These are phyloP conservation scores for Meriones unguiculatus DNA, from an alignment of 2,113 vertebrate genomes.

Conservation along the genomic window DNA sequence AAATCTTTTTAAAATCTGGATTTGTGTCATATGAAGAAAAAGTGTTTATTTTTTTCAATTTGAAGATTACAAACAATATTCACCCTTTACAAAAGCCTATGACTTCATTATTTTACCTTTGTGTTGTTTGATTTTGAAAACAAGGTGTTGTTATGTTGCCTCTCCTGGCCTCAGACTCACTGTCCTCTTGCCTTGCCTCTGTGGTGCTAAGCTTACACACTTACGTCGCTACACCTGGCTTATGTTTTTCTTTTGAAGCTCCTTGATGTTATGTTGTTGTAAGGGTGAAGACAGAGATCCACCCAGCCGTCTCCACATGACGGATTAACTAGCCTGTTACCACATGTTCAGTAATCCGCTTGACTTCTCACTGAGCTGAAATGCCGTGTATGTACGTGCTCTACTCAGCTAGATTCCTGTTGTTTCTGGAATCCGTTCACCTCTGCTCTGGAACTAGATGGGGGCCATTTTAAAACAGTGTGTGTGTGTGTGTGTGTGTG, in stretches of 20 bases:
- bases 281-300: not conserved
- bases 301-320: slow-evolving; percentile 5
- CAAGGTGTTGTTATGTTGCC: not conserved
- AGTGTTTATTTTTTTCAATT: not conserved
- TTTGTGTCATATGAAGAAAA: not conserved
- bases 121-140: not conserved
- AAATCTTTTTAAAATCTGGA: not conserved
- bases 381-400: not conserved
- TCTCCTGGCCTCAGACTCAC: not conserved
- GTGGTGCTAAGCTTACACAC: not conserved
- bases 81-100: slow-evolving; percentile 20
- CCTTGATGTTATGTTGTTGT: slow-evolving; percentile 28
- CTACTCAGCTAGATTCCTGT: not conserved
- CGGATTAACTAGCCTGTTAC: not conserved
- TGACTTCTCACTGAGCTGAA: not conserved
- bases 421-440: slow-evolving; percentile 29
- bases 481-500: not conserved
- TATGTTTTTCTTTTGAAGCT: slow-evolving; percentile 34
- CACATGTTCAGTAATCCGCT: slow-evolving; percentile 10
- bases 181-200: not conserved
- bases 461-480: not conserved
- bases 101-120: not conserved
- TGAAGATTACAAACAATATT: slow-evolving; percentile 47
- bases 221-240: not conserved
- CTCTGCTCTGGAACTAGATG: slow-evolving; percentile 5